Evolutionary conservation across 1,140 invertebrate genomes (phyloP), one percentile per base, ranked within the genome.

Genomic region (Aethina tumida): DNA sequence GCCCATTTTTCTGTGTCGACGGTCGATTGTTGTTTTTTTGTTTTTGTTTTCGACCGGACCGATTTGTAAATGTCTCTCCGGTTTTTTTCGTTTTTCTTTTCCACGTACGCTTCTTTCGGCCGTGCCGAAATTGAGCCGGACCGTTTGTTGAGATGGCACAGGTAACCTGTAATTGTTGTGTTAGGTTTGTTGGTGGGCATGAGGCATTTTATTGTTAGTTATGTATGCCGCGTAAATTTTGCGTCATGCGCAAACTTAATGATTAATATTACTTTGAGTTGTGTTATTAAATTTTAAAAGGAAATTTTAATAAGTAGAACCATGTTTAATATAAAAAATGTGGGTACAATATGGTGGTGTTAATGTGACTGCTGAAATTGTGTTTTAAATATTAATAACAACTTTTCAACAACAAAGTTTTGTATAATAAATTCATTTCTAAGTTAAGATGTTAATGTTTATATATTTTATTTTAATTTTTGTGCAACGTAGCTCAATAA

Each of bases 201-300:
- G 25, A 20, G 25, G n/a, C 15, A 35, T 25, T 20, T n/a, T 19
- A 24, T 16, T 16, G 14, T 30, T 38, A 22, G n/a, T 26, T 20
- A 33, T 26, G 29, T 35, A 18, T 35, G 36, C 29, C 39, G 37
- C 45, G 41, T 38, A 39, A 30, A 36, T 22, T 26, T 31, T 28
- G 16, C 35, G 39, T 33, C 52, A 55, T 52, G 52, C 52, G 52
- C 52, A 51, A 50, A 49, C 50, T 43, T 54, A 49, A 51, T 41
- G 41, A 50, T 56, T 59, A 45, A 40, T 45, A 49, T 43, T 29
- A 24, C 30, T 28, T n/a, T n/a, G n/a, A n/a, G n/a, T n/a, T n/a
- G n/a, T n/a, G n/a, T n/a, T n/a, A n/a, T n/a, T n/a, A n/a, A n/a
- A n/a, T n/a, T n/a, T n/a, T n/a, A n/a, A n/a, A n/a, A n/a, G n/a